Conservation (phyloP, 2,888 invertebrate species). For the Rotaria sp. region DNA sequence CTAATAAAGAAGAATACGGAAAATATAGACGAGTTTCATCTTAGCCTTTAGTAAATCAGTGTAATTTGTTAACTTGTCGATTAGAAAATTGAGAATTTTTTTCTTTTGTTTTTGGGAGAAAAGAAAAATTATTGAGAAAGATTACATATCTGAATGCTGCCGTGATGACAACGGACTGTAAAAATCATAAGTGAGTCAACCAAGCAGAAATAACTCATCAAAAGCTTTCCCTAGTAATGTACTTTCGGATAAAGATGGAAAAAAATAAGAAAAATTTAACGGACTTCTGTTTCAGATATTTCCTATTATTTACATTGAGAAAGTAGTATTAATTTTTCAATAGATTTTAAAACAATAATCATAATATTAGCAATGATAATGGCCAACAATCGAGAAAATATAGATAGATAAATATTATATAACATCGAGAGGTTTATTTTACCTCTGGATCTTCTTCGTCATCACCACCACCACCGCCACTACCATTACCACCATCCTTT, state of each 20-base stretch:
- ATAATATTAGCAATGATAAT: not conserved
- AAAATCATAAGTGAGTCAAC: not conserved
- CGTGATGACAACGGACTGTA: not conserved
- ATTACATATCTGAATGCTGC: too few species aligned
- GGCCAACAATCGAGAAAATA: too few species aligned
- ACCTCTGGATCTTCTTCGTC: conserved; percentile 22
- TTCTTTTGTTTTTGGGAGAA: too few species aligned
- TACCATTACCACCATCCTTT: not conserved
- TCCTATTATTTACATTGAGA: not conserved
- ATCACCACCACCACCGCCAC: not conserved
- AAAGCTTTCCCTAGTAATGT: not conserved
- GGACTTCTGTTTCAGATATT: not conserved
- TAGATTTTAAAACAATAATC: not conserved
- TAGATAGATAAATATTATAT: too few species aligned
- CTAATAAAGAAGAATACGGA: not conserved
- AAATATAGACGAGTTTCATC: not conserved
- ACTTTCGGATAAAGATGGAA: not conserved
- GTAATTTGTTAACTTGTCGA: too few species aligned
- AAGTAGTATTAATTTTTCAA: not conserved
- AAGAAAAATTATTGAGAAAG: too few species aligned
- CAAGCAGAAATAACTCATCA: not conserved
- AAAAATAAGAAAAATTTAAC: not conserved
- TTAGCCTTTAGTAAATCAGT: too few species aligned
- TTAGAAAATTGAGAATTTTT: too few species aligned
- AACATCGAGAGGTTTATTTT: not conserved